These are phyloP conservation scores for Bubo bubo DNA, from an alignment of 2,113 vertebrate species.

Conservation along the genomic window DNA sequence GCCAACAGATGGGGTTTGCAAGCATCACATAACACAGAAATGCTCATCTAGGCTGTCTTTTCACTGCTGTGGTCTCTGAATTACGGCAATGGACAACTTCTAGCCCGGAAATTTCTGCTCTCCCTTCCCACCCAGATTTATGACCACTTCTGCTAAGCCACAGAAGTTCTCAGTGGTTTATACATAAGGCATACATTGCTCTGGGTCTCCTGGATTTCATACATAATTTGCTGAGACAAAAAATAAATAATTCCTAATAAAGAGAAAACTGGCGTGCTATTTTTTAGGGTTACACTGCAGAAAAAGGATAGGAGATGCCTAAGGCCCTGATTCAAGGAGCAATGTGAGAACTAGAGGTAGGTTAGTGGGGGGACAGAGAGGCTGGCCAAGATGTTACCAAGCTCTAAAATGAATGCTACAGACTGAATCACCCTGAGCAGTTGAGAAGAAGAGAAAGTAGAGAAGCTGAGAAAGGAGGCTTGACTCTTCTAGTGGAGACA, in stretches of 20 bases:
- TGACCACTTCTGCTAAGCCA: neutral
- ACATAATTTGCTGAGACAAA: neutral
- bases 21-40: slow-evolving; percentile 7
- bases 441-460: neutral
- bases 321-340: neutral
- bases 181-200: neutral
- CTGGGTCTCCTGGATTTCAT: neutral
- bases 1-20: slow-evolving; percentile 15
- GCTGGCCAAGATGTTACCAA: neutral
- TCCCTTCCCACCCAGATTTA: neutral
- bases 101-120: neutral
- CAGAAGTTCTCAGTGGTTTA: neutral
- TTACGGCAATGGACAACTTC: neutral
- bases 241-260: neutral
- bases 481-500: neutral
- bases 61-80: neutral
- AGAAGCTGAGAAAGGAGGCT: neutral
- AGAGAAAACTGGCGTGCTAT: neutral
- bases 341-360: neutral
- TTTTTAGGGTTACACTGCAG: neutral
- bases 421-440: neutral
- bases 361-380: neutral
- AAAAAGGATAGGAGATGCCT: neutral
- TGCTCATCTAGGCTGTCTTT: neutral
- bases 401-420: neutral